Conservation (phyloP, 2,797 vertebrate species). For the Allobates femoralis region DNA sequence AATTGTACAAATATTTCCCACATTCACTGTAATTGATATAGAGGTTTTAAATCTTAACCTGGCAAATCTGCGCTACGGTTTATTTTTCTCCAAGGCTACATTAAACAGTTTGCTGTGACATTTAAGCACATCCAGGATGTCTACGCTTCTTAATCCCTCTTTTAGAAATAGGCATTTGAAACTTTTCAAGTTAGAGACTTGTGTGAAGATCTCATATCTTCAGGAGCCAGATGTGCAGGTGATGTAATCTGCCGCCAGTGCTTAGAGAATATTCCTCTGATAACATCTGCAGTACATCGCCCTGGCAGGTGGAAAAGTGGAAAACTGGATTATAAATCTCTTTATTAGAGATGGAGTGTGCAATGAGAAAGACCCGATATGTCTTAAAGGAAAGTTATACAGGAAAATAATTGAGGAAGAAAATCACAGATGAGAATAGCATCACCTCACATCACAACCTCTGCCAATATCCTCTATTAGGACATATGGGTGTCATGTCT, state of each 20-base stretch:
- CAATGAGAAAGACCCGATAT: background rate
- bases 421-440: background rate
- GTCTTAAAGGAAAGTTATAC: background rate
- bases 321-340: slow-evolving; percentile 7
- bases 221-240: slow-evolving; percentile 36
- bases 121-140: slow-evolving; percentile 36
- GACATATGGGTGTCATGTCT: background rate
- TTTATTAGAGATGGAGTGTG: background rate
- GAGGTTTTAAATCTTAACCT: background rate
- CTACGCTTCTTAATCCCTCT: slow-evolving; percentile 9
- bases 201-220: slow-evolving; percentile 42
- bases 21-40: background rate
- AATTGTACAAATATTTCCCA: background rate
- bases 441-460: background rate
- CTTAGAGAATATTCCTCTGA: slow-evolving; percentile 21
- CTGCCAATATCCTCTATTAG: background rate
- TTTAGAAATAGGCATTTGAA: slow-evolving; percentile 5
- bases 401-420: background rate
- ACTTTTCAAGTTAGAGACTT: slow-evolving; percentile 20
- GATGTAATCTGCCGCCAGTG: slow-evolving; percentile 16
- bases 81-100: slow-evolving; percentile 9
- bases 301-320: slow-evolving; percentile 24
- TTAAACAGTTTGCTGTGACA: slow-evolving; percentile 32
- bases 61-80: background rate
- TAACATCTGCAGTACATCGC: background rate